Percentiles rank a stretch among this genome's conserved stretches.
These are phyloP conservation scores for Cyclargus thomasi DNA, from an alignment of 1,140 invertebrate genomes.

Conservation along the genomic window DNA sequence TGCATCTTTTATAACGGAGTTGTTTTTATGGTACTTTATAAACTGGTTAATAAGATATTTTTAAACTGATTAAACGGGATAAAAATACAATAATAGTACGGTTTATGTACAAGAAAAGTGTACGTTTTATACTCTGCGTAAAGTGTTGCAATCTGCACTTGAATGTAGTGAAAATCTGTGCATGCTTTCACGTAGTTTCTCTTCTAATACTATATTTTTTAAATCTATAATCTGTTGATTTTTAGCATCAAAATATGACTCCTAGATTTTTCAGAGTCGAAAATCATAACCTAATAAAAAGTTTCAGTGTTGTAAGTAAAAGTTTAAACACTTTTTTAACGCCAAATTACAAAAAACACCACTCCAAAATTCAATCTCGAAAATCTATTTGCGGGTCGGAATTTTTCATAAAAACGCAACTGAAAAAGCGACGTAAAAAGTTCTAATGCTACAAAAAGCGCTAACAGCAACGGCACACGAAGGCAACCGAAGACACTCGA, in stretches of 20 bases:
- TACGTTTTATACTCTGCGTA: no score
- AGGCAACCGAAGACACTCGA: slow-evolving; percentile 46
- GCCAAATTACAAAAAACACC: neutral
- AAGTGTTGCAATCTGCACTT: no score
- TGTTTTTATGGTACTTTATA: slow-evolving; percentile 33
- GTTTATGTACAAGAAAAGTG: no score
- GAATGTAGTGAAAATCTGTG: no score
- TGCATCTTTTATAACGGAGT: slow-evolving; percentile 41
- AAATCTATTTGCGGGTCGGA: neutral
- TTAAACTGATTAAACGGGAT: slow-evolving; percentile 8
- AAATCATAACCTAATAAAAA: no score
- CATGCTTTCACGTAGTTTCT: no score
- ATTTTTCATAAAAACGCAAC: neutral
- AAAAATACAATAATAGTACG: neutral
- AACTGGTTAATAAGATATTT: slow-evolving; percentile 21
- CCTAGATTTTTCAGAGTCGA: no score
- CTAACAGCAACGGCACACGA: slow-evolving; percentile 33
- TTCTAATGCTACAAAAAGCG: neutral
- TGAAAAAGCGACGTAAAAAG: neutral
- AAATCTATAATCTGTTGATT: no score
- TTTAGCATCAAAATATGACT: no score
- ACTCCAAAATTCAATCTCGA: neutral
- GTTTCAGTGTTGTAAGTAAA: no score
- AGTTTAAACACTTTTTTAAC: no score
- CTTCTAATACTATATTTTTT: no score